Evolutionary conservation across 2,888 invertebrate genomes (phyloP), one percentile per base, ranked within the genome.

Genomic region (Rhamnusium bicolor): DNA sequence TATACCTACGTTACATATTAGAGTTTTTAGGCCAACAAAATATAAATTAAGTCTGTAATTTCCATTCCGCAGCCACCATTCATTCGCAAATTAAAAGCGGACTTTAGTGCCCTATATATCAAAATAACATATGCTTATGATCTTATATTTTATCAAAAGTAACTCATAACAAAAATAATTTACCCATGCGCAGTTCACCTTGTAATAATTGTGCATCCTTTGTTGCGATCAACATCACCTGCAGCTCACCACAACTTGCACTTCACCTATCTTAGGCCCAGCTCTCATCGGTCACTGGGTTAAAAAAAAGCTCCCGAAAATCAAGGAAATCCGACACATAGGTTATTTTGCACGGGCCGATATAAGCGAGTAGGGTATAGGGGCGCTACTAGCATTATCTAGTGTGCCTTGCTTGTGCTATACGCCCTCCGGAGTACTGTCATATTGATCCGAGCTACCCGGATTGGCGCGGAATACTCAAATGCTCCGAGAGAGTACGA

Each of bases 401-500:
- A 75, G 76, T 78, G 72, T 79, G 76, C 74, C 67, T 67, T 60
- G 72, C 72, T 70, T 71, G 63, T 75, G 72, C 74, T 73, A 74
- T 77, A 76, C 78, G 80, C 79, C 79, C 78, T 79, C 76, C 77
- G 72, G 76, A 79, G 80, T 83, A 80, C 83, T 83, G 85, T 84
- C 85, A 86, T 86, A 86, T 86, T 86, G 86, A 86, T 86, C 86
- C 83, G 80, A 78, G 81, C 80, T 79, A 80, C 84, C 84, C 80
- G 85, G 86, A 83, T 85, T 85, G 84, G 85, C 85, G 85, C 86
- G 86, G 84, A 85, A 85, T 82, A 83, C 84, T 86, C 84, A 85
- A 85, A 77, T 69, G 74, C 78, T 61, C 69, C 77, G 80, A 74
- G 73, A n/a, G 73, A 62, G 65, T 61, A 70, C 81, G 79, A 75